Conservation (phyloP, 1,140 invertebrate species). For the Neodiprion lecontei region DNA sequence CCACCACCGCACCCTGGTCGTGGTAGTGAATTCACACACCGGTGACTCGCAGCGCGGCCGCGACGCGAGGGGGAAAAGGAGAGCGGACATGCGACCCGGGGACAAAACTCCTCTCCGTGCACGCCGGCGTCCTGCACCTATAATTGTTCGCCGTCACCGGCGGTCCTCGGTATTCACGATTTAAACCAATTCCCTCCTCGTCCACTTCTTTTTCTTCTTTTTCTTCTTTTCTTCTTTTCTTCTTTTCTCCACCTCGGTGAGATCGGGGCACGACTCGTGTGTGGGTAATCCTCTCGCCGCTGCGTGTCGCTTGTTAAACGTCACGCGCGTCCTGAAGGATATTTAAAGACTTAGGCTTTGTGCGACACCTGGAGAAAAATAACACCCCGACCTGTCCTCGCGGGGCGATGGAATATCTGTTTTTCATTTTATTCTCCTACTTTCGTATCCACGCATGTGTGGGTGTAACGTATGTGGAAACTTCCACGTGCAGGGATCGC, state of each 20-base stretch:
- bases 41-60: constrained; percentile 40
- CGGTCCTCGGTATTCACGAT: neutral
- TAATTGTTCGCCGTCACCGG: neutral
- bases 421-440: neutral
- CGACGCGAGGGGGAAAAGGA: constrained; percentile 12
- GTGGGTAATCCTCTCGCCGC: constrained; percentile 1
- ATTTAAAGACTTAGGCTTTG: neutral
- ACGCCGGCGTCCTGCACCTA: neutral
- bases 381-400: neutral
- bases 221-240: too few species aligned
- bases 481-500: neutral
- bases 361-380: neutral
- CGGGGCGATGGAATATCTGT: neutral
- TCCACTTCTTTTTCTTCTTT: neutral
- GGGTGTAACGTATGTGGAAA: neutral
- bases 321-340: neutral
- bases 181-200: neutral
- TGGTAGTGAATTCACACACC: constrained; percentile 41
- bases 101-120: neutral
- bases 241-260: too few species aligned
- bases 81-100: constrained; percentile 15
- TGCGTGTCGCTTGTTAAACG: neutral
- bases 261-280: neutral
- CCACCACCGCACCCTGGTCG: constrained; percentile 7
- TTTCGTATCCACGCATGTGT: neutral